These are phyloP conservation scores for Halcyon senegalensis DNA, from an alignment of 2,113 vertebrate species.

Conservation along the genomic window DNA sequence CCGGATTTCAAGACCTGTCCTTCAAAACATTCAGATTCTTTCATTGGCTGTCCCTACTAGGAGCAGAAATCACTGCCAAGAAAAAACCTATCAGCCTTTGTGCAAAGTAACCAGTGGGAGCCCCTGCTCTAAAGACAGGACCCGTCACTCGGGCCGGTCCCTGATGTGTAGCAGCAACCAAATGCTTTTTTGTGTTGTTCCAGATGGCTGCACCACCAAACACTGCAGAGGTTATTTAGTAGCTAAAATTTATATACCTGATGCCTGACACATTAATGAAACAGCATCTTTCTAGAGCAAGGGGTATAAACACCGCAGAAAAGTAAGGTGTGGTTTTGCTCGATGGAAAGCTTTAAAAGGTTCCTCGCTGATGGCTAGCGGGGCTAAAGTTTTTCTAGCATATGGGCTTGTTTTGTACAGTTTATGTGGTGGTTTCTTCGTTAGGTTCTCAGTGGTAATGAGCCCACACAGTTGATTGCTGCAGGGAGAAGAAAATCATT, in stretches of 20 bases:
- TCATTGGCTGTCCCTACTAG: background rate
- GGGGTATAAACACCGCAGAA: background rate
- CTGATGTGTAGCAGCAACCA: background rate
- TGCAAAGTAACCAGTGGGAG: background rate
- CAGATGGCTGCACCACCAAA: background rate
- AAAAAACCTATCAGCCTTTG: background rate
- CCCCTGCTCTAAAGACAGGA: background rate
- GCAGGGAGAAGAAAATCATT: conserved; percentile 33
- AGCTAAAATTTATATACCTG: background rate
- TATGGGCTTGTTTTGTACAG: conserved; percentile 56
- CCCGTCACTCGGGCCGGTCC: fast-evolving
- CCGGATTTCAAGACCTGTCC: background rate
- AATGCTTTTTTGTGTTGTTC: background rate
- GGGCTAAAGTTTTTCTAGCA: background rate
- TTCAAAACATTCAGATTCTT: background rate
- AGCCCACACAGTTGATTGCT: conserved; percentile 58
- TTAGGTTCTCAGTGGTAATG: conserved; percentile 55
- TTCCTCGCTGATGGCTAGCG: background rate
- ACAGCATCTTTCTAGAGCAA: background rate
- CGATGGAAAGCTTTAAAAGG: background rate
- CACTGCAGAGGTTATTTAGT: background rate
- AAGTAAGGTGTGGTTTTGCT: background rate
- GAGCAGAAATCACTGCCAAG: background rate
- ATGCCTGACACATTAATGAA: background rate
- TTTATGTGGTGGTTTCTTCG: conserved; percentile 63